Evolutionary conservation across 2,113 vertebrate species (phyloP).

Genomic region (Silurus glanis): DNA sequence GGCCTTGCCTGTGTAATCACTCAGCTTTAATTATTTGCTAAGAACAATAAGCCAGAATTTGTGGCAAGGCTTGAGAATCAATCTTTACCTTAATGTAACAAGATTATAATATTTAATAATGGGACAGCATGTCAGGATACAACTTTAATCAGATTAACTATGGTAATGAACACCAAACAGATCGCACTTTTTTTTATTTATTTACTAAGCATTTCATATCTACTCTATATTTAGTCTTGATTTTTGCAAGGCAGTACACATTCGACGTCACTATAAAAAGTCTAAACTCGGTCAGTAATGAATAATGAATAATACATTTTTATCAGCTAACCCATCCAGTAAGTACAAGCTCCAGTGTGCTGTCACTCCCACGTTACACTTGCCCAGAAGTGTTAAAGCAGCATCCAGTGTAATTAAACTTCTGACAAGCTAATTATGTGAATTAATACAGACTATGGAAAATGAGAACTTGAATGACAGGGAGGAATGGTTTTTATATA

Average conservation of each 20-base stretch:
- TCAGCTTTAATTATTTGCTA: conserved; percentile 33
- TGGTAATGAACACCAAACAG: not conserved
- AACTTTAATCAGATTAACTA: not conserved
- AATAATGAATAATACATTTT: not conserved
- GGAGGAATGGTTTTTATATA: not conserved
- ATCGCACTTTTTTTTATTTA: too few species aligned
- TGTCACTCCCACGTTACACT: not conserved
- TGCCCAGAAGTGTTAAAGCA: not conserved
- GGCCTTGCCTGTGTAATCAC: conserved; percentile 37
- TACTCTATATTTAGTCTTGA: not conserved
- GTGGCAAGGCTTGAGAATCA: not conserved
- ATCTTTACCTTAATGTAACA: conserved; percentile 2
- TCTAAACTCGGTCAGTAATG: not conserved
- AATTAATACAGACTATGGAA: not conserved
- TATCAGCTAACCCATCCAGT: not conserved
- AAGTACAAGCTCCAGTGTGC: not conserved
- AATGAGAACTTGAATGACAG: not conserved
- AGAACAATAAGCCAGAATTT: conserved; percentile 28
- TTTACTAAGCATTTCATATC: not conserved
- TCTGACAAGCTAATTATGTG: not conserved
- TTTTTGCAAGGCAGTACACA: not conserved
- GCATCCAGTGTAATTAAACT: not conserved
- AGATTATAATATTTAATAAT: not conserved
- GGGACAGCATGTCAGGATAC: not conserved
- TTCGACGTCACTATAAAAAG: not conserved